These are phyloP conservation scores for Nemurella pictetii DNA, from an alignment of 2,888 invertebrate genomes.

Conservation along the genomic window DNA sequence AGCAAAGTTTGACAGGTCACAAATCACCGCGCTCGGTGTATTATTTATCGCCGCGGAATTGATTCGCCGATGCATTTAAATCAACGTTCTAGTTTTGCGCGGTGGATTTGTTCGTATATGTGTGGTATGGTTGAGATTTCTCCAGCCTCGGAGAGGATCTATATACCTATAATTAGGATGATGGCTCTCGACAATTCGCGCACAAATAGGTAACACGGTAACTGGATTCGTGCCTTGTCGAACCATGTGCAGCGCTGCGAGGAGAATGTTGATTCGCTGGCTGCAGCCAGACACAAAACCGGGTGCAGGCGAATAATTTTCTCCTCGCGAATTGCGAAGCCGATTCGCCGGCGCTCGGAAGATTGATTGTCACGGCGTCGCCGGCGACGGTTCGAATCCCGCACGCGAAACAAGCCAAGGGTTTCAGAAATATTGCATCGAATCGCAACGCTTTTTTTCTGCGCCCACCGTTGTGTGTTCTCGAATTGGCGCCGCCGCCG, in stretches of 20 bases:
- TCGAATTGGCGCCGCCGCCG: too few species aligned
- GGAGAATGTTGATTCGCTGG: not conserved
- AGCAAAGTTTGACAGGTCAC: not conserved
- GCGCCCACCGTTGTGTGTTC: not conserved
- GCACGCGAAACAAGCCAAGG: not conserved
- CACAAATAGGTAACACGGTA: too few species aligned
- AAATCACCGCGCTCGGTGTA: not conserved
- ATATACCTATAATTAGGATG: not conserved
- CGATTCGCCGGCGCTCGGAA: not conserved
- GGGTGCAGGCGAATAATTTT: not conserved
- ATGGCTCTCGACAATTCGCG: not conserved
- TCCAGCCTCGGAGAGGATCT: not conserved
- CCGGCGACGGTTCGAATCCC: not conserved
- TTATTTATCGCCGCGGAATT: not conserved
- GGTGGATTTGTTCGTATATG: too few species aligned
- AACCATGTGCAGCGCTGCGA: not conserved
- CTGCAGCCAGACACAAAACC: not conserved
- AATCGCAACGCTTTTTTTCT: not conserved
- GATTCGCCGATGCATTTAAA: not conserved
- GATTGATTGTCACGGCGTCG: not conserved
- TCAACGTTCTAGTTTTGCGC: not conserved
- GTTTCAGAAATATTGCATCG: not conserved
- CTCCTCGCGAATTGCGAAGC: not conserved
- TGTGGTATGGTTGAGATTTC: not conserved
- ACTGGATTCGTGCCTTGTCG: too few species aligned